A percentile compares a stretch with the other conserved stretches of the same genome.
Evolutionary conservation across 2,113 vertebrate species (phyloP).

Genomic region (Suncus etruscus): DNA sequence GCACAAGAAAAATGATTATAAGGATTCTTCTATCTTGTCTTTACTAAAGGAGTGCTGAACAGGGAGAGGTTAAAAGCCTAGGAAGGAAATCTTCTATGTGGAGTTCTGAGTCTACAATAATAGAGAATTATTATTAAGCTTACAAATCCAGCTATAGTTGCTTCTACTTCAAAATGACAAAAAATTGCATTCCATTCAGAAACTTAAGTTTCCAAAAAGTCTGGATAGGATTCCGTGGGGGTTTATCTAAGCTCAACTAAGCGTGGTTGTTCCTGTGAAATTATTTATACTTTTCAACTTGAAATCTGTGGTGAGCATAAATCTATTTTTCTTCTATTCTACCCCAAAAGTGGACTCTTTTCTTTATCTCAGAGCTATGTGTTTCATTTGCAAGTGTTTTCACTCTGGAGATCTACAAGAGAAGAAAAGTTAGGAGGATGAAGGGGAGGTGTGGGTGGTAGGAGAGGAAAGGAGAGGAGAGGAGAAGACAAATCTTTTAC

Average conservation of each 20-base stretch:
- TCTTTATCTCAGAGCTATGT: background rate
- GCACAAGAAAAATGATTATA: background rate
- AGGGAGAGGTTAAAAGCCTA: background rate
- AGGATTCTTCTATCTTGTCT: background rate
- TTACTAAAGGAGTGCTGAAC: background rate
- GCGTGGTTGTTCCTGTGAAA: conserved; percentile 54
- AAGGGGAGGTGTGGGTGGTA: background rate
- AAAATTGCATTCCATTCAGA: conserved; percentile 46
- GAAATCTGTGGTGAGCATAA: conserved; percentile 42
- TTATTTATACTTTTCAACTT: conserved; percentile 61
- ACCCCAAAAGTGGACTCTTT: background rate
- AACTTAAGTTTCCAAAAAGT: conserved; percentile 17
- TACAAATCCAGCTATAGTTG: background rate
- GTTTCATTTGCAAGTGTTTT: background rate
- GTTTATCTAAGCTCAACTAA: background rate
- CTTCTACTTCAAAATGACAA: background rate
- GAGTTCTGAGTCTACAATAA: background rate
- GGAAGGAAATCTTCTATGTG: background rate
- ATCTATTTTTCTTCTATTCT: conserved; percentile 38
- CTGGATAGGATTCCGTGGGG: background rate
- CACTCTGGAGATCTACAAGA: background rate
- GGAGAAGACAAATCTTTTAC: background rate
- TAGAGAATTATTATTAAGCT: background rate
- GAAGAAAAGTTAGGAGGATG: background rate
- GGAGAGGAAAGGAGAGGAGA: background rate